Evolutionary conservation across 2,113 vertebrate genomes (phyloP), one percentile per base, ranked within the genome.

Genomic region (Nyctibius bracteatus): DNA sequence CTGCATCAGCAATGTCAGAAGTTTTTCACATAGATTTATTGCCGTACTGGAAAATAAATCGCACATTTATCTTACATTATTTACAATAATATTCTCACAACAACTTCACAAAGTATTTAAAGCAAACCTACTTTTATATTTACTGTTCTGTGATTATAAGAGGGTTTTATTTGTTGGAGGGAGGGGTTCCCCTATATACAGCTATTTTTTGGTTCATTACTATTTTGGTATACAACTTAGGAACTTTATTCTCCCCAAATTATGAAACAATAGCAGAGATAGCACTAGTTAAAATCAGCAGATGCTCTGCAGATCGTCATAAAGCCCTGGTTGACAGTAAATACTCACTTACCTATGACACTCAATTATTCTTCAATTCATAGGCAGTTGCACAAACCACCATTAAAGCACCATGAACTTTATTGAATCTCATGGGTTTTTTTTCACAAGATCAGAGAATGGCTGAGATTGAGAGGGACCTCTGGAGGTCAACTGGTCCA

Each of bases 31-130:
- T 37, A 70, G 77, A 46, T 49, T 71, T 81, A 72, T 80, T 85
- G 59, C 47, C 19, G 46, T 47, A 86, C 77, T 91, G 81, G 47
- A 91, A 97, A 96, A 90, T 18, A 94, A 94, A 80, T 78, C 15
- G 70, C 19, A 93, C 19, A 51, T 91, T 73, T 68, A 77, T 77
- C 94, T 77, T 52, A 94, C 72, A 75, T 79, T 33, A 61, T 84
- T 51, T 44, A 84, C 75, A 75, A 71, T 85, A 95, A 83, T 59
- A 82, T 43, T 87, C 37, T 49, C 37, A 61, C 25, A 89, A 52
- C 4, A 39, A 30, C 14, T 21, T 81, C 22, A 37, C 13, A 23
- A 85, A 39, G 14, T 61, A 61, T 91, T 68, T 78, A 46, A 88
- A 74, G 10, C 58, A 22, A 84, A 70, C 16, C 12, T 65, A 44